Conservation (phyloP, 2,888 invertebrate species). For the Chymomyza amoena region DNA sequence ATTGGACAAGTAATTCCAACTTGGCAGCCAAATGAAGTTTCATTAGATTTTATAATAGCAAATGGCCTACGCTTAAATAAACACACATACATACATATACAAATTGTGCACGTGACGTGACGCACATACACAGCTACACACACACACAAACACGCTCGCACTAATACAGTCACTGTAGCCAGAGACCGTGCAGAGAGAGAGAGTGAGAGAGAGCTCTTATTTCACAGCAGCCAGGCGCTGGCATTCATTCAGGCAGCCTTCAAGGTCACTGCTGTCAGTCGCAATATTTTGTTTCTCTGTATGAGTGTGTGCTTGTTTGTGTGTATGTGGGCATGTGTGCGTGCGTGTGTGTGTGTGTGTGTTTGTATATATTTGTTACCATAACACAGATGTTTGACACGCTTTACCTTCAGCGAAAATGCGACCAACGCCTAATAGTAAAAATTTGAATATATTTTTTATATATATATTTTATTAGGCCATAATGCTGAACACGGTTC, state of each 20-base stretch:
- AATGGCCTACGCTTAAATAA: conserved; percentile 11
- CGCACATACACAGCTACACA: conserved; percentile 8
- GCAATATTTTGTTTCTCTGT: conserved; percentile 28
- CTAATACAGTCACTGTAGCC: not conserved
- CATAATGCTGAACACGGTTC: not conserved
- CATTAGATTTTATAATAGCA: conserved; percentile 35
- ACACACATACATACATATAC: conserved; percentile 2
- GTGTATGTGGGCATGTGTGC: conserved; percentile 15
- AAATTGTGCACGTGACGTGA: conserved; percentile 18
- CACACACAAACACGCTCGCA: conserved; percentile 1
- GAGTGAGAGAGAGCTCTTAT: conserved; percentile 13
- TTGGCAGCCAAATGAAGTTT: conserved; percentile 32
- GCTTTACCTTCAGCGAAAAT: conserved; percentile 2
- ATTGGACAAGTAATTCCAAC: conserved; percentile 27
- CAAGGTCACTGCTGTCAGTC: conserved; percentile 64
- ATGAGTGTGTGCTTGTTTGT: conserved; percentile 14
- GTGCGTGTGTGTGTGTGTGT: conserved; percentile 4
- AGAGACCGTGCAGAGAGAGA: not conserved
- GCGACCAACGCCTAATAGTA: conserved; percentile 40
- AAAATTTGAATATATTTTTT: conserved; percentile 15
- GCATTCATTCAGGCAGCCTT: conserved; percentile 22
- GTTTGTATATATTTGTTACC: conserved; percentile 11
- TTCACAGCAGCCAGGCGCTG: conserved; percentile 40
- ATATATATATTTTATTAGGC: not conserved
- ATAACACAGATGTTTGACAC: conserved; percentile 39